Percentiles rank a stretch among this genome's conserved stretches.
These are phyloP conservation scores for Plestiodon gilberti DNA, from an alignment of 2,113 vertebrate genomes.

Conservation along the genomic window DNA sequence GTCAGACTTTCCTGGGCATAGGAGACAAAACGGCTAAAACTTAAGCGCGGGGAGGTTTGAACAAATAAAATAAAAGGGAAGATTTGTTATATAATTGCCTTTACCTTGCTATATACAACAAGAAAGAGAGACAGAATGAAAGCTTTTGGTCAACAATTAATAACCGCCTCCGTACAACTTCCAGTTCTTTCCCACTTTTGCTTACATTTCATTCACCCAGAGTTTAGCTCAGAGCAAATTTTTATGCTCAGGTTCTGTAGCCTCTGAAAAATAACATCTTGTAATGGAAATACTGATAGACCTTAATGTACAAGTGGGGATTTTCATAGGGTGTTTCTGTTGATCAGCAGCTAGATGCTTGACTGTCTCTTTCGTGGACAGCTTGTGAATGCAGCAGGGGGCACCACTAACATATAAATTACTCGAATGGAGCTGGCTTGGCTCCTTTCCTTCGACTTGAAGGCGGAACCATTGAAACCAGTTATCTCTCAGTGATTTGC, in stretches of 20 bases:
- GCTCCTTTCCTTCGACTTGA: constrained; percentile 66
- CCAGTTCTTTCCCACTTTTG: not conserved
- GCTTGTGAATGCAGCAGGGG: constrained; percentile 74
- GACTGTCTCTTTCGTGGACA: constrained; percentile 61
- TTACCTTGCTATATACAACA: not conserved
- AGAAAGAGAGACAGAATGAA: not conserved
- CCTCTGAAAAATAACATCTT: constrained; percentile 14
- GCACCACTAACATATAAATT: constrained; percentile 76
- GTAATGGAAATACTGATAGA: constrained; percentile 17
- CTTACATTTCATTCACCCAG: constrained; percentile 6
- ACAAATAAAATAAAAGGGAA: not conserved
- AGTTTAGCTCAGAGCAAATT: constrained; percentile 45
- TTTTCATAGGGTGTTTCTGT: not conserved
- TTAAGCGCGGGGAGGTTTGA: not conserved
- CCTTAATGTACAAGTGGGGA: not conserved
- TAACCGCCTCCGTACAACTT: not conserved
- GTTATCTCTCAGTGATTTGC: constrained; percentile 81
- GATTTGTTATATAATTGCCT: not conserved
- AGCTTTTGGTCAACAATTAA: constrained; percentile 1
- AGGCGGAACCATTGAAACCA: constrained; percentile 81
- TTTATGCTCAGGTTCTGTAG: constrained; percentile 10
- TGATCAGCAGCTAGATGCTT: constrained; percentile 7
- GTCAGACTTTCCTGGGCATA: not conserved
- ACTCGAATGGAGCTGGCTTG: constrained; percentile 57
- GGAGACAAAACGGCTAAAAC: accelerated